Conservation (phyloP, 2,113 vertebrate genomes). For the Hemiscyllium ocellatum region DNA sequence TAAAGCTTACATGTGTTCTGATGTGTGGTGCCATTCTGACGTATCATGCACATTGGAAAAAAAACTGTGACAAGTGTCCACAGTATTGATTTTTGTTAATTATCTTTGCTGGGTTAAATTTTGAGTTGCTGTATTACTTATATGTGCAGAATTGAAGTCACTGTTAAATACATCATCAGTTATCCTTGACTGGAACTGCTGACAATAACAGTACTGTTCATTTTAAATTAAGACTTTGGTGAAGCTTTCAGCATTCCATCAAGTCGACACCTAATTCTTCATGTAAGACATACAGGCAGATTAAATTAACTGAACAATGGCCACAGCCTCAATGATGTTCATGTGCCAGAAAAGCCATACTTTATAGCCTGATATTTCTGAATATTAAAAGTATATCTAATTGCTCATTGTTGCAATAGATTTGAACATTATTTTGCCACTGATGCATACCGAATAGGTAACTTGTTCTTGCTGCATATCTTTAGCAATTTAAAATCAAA, state of each 20-base stretch:
- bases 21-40: neutral
- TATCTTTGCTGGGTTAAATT: conserved; percentile 33
- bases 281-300: conserved; percentile 20
- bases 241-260: conserved; percentile 36
- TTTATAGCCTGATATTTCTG: conserved; percentile 18
- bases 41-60: conserved; percentile 26
- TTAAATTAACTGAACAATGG: conserved; percentile 37
- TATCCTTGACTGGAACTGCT: conserved; percentile 35
- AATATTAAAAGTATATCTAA: neutral
- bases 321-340: neutral
- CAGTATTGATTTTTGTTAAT: conserved; percentile 38
- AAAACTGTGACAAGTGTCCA: conserved; percentile 17
- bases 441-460: neutral
- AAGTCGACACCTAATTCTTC: conserved; percentile 34
- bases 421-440: neutral
- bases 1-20: neutral
- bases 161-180: conserved; percentile 38
- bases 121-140: conserved; percentile 32
- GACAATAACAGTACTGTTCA: conserved; percentile 38
- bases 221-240: conserved; percentile 38
- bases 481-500: neutral
- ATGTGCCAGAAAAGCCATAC: conserved; percentile 1
- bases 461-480: neutral
- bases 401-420: neutral
- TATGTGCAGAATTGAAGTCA: conserved; percentile 32